These are phyloP conservation scores for Agrochola lychnidis DNA, from an alignment of 2,888 invertebrate species.

Conservation along the genomic window DNA sequence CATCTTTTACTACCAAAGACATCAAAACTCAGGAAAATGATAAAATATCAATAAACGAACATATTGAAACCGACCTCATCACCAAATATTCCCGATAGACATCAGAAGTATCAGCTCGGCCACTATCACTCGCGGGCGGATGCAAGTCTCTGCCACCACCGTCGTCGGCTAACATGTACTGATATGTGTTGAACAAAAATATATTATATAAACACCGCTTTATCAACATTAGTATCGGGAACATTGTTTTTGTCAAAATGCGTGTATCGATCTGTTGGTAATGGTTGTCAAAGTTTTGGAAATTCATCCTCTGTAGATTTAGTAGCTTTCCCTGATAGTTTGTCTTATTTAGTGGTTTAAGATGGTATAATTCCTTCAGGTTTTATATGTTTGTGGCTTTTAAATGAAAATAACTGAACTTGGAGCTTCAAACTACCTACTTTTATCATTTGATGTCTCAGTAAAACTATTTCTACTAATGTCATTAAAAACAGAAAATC, in stretches of 20 bases:
- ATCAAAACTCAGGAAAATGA: background rate
- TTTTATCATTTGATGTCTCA: background rate
- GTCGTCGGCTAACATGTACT: conserved; percentile 73
- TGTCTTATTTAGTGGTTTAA: background rate
- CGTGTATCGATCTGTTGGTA: conserved; percentile 66
- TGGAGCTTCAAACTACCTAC: background rate
- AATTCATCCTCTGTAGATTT: background rate
- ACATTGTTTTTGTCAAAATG: conserved; percentile 66
- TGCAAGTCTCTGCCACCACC: conserved; percentile 73
- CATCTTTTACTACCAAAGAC: background rate
- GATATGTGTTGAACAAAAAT: conserved; percentile 67
- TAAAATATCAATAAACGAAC: conserved; percentile 17
- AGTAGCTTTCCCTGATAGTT: background rate
- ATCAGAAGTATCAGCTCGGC: conserved; percentile 36
- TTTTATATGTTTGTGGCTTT: background rate
- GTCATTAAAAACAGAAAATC: background rate
- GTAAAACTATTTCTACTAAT: background rate
- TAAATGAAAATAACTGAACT: background rate
- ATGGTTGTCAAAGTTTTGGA: conserved; percentile 74
- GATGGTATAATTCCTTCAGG: background rate
- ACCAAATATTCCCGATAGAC: conserved; percentile 49
- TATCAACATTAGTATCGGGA: conserved; percentile 69
- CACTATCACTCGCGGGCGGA: conserved; percentile 73
- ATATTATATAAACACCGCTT: conserved; percentile 72
- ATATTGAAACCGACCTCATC: conserved; percentile 52